phyloP scores from a whole-genome alignment of 2,797 vertebrate species.

The Phalloptychus januarius region DNA sequence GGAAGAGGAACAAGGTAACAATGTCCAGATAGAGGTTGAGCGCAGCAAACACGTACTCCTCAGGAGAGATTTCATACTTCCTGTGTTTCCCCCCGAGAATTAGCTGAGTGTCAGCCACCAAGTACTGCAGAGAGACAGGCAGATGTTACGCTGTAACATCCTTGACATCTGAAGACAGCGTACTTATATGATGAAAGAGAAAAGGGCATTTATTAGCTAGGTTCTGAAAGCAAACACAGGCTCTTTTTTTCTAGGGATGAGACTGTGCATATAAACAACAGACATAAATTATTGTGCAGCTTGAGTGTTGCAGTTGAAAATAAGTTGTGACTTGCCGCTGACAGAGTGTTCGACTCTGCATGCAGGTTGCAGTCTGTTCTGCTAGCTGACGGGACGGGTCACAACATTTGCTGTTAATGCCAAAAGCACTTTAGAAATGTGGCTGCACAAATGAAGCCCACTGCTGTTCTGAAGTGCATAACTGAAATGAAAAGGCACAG shows the following conservation, averaged over 20 bases:
- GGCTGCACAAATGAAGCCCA: constrained; percentile 66
- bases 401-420: constrained; percentile 72
- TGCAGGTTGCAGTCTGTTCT: constrained; percentile 55
- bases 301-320: constrained; percentile 33
- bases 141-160: constrained; percentile 22
- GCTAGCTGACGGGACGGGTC: constrained; percentile 60
- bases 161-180: constrained; percentile 11
- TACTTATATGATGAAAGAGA: constrained; percentile 38
- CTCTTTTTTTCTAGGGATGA: constrained; percentile 5
- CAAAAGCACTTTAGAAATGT: constrained; percentile 61
- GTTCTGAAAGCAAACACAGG: constrained; percentile 12
- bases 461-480: constrained; percentile 62
- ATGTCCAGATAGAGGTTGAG: constrained; percentile 88
- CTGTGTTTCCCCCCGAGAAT: constrained; percentile 82
- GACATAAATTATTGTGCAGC: constrained; percentile 38
- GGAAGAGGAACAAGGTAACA: constrained; percentile 79
- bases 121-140: constrained; percentile 76
- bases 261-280: constrained; percentile 43
- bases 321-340: constrained; percentile 54
- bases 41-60: constrained; percentile 87
- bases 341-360: constrained; percentile 47
- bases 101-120: constrained; percentile 86
- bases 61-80: constrained; percentile 78
- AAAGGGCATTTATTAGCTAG: constrained; percentile 8
- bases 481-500: constrained; percentile 72